phyloP scores from a whole-genome alignment of 2,797 vertebrate species.

The Anabas testudineus region DNA sequence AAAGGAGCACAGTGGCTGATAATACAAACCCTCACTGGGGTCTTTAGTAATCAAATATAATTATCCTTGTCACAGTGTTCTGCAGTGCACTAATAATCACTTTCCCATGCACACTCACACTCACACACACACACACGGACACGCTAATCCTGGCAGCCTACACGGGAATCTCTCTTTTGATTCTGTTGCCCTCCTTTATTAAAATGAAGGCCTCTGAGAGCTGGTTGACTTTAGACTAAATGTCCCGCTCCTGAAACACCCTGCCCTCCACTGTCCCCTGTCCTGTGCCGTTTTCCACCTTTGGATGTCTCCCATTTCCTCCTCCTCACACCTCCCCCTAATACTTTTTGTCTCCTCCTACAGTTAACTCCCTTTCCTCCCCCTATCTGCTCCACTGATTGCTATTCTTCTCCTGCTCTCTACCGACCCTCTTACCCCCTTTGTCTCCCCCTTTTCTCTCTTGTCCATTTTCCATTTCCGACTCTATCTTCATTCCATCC shows the following conservation, averaged over 20 bases:
- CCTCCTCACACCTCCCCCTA: not conserved
- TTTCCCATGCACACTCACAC: conserved; percentile 28
- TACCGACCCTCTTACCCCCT: conserved; percentile 5
- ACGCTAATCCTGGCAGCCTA: conserved; percentile 46
- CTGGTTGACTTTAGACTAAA: conserved; percentile 49
- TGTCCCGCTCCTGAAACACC: conserved; percentile 25
- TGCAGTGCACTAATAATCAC: conserved; percentile 74
- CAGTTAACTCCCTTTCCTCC: not conserved
- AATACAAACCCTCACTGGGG: conserved; percentile 65
- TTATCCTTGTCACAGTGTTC: conserved; percentile 76
- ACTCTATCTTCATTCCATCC: not conserved
- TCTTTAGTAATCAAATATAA: conserved; percentile 79
- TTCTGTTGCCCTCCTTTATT: conserved; percentile 58
- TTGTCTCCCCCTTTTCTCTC: conserved; percentile 7
- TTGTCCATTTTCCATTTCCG: conserved; percentile 34
- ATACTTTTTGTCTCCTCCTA: not conserved
- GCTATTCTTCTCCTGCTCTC: conserved; percentile 9
- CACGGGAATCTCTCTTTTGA: conserved; percentile 58
- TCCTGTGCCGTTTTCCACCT: conserved; percentile 8
- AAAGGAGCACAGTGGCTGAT: conserved; percentile 62
- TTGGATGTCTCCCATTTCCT: conserved; percentile 6
- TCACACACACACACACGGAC: conserved; percentile 15
- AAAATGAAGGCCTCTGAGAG: conserved; percentile 45
- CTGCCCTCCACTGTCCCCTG: conserved; percentile 20
- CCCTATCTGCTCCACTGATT: conserved; percentile 19